Percentiles rank a stretch among this genome's conserved stretches.
These are phyloP conservation scores for Anabacerthia variegaticeps DNA, from an alignment of 2,797 vertebrate species.

Conservation along the genomic window DNA sequence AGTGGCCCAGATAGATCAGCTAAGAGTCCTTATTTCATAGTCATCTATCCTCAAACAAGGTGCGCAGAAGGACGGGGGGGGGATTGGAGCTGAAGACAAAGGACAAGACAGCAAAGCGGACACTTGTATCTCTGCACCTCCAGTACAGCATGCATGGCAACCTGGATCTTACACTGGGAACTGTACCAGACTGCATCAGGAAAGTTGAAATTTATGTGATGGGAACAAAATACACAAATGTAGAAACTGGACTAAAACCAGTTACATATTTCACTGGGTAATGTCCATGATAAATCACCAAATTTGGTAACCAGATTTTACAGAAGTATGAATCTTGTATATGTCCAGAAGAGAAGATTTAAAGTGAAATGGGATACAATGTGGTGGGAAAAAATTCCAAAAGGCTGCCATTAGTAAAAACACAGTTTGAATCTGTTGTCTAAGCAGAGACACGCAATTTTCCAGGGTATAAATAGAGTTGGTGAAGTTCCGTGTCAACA, in stretches of 20 bases:
- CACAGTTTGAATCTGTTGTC: slow-evolving; percentile 30
- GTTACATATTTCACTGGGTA: neutral
- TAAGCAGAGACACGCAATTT: slow-evolving; percentile 25
- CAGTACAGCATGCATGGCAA: neutral
- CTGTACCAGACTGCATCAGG: neutral
- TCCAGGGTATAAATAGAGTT: slow-evolving; percentile 7
- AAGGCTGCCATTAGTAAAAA: slow-evolving; percentile 22
- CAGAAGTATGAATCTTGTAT: slow-evolving; percentile 20
- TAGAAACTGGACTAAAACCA: slow-evolving; percentile 14
- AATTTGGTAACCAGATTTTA: slow-evolving; percentile 55
- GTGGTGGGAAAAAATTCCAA: slow-evolving; percentile 52
- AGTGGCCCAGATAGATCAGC: neutral
- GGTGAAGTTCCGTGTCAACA: slow-evolving; percentile 32
- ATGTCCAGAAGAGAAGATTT: slow-evolving; percentile 31
- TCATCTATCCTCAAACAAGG: neutral
- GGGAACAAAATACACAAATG: neutral
- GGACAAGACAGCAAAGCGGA: neutral
- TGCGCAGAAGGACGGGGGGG: neutral
- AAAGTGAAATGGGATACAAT: slow-evolving; percentile 53
- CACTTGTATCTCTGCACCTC: neutral
- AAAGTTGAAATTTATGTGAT: neutral
- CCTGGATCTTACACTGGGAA: neutral
- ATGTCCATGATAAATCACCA: slow-evolving; percentile 19
- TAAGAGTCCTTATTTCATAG: neutral
- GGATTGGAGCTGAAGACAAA: neutral